Conservation (phyloP, 2,888 invertebrate genomes). For the Lapara coniferarum region DNA sequence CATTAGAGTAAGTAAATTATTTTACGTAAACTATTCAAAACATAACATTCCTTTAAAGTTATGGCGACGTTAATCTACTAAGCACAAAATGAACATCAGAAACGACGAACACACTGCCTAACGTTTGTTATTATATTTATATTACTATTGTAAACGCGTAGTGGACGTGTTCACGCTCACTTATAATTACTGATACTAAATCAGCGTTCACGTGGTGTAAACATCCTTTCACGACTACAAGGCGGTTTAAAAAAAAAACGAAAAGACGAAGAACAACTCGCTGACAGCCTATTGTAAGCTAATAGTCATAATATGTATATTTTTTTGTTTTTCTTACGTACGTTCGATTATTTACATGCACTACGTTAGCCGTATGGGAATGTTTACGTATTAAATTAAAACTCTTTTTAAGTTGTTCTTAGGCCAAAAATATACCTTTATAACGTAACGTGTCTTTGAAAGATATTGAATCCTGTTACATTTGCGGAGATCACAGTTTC, state of each 20-base stretch:
- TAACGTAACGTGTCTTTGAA: conserved; percentile 31
- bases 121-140: conserved; percentile 80
- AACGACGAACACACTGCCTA: conserved; percentile 64
- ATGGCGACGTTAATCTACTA: conserved; percentile 57
- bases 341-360: conserved; percentile 68
- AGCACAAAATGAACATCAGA: conserved; percentile 57
- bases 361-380: conserved; percentile 69
- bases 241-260: conserved; percentile 58
- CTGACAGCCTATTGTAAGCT: conserved; percentile 76
- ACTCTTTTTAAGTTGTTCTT: conserved; percentile 48
- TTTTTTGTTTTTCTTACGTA: conserved; percentile 61
- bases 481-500: conserved; percentile 19
- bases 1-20: conserved; percentile 11
- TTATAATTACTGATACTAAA: conserved; percentile 80
- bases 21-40: conserved; percentile 34
- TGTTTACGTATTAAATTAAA: conserved; percentile 74
- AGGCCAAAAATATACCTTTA: conserved; percentile 35
- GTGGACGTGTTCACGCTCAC: conserved; percentile 79
- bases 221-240: conserved; percentile 67
- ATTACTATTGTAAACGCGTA: conserved; percentile 73
- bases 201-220: conserved; percentile 78
- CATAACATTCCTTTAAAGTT: conserved; percentile 39
- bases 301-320: conserved; percentile 77
- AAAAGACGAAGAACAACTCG: conserved; percentile 71
- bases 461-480: conserved; percentile 25